Percentiles rank a stretch among this genome's conserved stretches.
Evolutionary conservation across 2,797 vertebrate genomes (phyloP).

Genomic region (Austrolebias charrua): DNA sequence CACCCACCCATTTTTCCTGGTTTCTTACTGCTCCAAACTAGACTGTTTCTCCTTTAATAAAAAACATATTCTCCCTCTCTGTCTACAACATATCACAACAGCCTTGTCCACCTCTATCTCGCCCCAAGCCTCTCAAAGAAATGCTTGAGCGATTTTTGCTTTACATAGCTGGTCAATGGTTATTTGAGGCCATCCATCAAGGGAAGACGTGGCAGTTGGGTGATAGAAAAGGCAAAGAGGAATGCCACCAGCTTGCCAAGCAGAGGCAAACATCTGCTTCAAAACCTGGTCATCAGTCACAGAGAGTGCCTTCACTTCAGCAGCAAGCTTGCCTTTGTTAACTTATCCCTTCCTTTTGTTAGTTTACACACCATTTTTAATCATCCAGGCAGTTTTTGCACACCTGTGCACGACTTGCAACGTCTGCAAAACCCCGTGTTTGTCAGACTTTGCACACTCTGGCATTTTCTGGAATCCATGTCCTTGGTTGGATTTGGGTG

Average conservation of each 20-base stretch:
- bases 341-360: slow-evolving; percentile 29
- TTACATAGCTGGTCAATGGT: slow-evolving; percentile 56
- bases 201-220: slow-evolving; percentile 29
- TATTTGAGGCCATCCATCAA: slow-evolving; percentile 47
- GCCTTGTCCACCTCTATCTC: slow-evolving; percentile 42
- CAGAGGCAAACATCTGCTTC: slow-evolving; percentile 48
- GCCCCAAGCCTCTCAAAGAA: slow-evolving; percentile 38
- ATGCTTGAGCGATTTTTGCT: slow-evolving; percentile 45
- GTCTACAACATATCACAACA: slow-evolving; percentile 37
- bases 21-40: slow-evolving; percentile 30
- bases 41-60: slow-evolving; percentile 39
- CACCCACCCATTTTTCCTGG: slow-evolving; percentile 31
- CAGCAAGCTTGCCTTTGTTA: slow-evolving; percentile 30
- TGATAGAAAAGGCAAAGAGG: slow-evolving; percentile 38
- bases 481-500: not conserved
- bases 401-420: slow-evolving; percentile 40
- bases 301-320: slow-evolving; percentile 22
- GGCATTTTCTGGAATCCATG: slow-evolving; percentile 32
- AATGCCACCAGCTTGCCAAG: slow-evolving; percentile 28
- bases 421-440: slow-evolving; percentile 37
- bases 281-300: slow-evolving; percentile 40
- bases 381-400: slow-evolving; percentile 35
- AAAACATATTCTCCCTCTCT: slow-evolving; percentile 25
- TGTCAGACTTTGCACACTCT: slow-evolving; percentile 43
- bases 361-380: slow-evolving; percentile 36